Evolutionary conservation across 37 sponge, comb jelly and placozoan species (phyloP).

Genomic region (Cliona cf. orientalis): DNA sequence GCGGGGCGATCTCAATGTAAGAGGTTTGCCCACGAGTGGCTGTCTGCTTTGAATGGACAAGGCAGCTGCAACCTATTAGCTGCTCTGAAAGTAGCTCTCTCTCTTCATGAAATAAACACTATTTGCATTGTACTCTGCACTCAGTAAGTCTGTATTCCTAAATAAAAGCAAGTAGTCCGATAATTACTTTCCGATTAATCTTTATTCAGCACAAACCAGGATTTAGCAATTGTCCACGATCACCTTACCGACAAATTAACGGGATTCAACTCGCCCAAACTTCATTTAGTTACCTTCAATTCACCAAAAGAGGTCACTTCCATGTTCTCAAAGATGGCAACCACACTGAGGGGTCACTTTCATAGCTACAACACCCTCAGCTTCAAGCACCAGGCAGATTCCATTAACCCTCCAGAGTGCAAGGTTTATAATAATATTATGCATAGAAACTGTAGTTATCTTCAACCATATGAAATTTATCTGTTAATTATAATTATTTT

Average conservation of each 20-base stretch:
- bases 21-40: slow-evolving; percentile 12
- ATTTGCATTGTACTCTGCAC: slow-evolving; percentile 22
- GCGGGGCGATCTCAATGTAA: neutral
- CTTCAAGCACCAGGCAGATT: neutral
- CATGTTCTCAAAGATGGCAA: slow-evolving; percentile 16
- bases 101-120: slow-evolving; percentile 25
- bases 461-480: neutral
- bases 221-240: neutral
- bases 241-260: slow-evolving; percentile 26
- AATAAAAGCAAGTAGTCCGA: neutral
- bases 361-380: slow-evolving; percentile 3
- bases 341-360: slow-evolving; percentile 20
- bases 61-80: slow-evolving; percentile 19
- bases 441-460: neutral
- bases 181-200: neutral
- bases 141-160: slow-evolving; percentile 4
- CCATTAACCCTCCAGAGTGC: neutral
- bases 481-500: neutral
- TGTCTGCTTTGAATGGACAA: slow-evolving; percentile 5
- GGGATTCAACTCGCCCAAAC: slow-evolving; percentile 23
- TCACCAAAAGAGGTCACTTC: neutral
- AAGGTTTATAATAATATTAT: neutral
- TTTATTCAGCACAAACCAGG: slow-evolving; percentile 34
- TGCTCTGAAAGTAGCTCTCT: slow-evolving; percentile 32
- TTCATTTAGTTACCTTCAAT: slow-evolving; percentile 31